Evolutionary conservation across 2,797 vertebrate genomes (phyloP).

Genomic region (Bradypus variegatus): DNA sequence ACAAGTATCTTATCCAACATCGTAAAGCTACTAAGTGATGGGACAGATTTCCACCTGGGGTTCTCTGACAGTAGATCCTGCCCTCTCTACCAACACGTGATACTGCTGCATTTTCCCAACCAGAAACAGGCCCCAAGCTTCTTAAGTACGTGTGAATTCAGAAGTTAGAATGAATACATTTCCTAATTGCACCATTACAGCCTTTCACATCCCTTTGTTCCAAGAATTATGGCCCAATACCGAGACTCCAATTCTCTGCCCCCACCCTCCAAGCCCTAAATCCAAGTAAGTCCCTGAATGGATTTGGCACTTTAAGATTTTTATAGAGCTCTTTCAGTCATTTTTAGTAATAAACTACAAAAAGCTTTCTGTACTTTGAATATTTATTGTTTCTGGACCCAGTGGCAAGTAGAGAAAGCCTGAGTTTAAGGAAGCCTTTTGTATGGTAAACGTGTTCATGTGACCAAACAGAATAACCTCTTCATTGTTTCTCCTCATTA

Average conservation of each 20-base stretch:
- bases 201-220: neutral
- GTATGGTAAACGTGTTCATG: neutral
- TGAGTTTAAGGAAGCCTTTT: constrained; percentile 27
- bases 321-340: neutral
- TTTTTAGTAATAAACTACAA: constrained; percentile 45
- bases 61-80: neutral
- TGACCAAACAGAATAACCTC: constrained; percentile 15
- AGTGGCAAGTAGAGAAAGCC: constrained; percentile 24
- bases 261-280: rapidly evolving
- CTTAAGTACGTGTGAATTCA: neutral
- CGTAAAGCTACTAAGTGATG: neutral
- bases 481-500: neutral
- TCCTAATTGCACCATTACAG: neutral
- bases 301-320: neutral
- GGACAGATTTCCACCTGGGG: neutral
- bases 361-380: constrained; percentile 10
- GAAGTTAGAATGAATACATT: neutral
- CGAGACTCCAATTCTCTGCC: neutral
- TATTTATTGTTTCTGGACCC: constrained; percentile 28
- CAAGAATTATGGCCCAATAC: neutral
- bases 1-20: neutral
- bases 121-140: neutral
- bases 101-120: neutral
- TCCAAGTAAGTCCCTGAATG: neutral
- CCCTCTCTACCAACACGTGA: neutral